A percentile compares a stretch with the other conserved stretches of the same genome.
Evolutionary conservation across 2,888 invertebrate species (phyloP).

Genomic region (Apamea sordens): DNA sequence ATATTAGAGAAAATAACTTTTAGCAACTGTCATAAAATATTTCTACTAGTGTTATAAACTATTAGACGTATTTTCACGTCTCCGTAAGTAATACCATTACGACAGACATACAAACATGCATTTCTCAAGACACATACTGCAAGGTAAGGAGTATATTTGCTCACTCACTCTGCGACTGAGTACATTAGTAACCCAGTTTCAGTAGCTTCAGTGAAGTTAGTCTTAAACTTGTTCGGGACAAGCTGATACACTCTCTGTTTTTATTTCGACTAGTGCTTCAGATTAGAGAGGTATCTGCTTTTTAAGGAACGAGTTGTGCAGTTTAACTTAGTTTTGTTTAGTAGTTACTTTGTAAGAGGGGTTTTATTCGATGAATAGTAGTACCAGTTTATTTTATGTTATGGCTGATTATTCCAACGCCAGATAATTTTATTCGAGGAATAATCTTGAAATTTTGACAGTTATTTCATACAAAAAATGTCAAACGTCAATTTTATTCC

Average conservation of each 20-base stretch:
- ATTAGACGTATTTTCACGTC: not conserved
- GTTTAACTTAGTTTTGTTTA: conserved; percentile 14
- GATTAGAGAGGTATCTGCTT: conserved; percentile 33
- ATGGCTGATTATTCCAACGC: no score
- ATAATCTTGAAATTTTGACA: no score
- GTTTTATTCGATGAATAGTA: not conserved
- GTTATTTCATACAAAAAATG: no score
- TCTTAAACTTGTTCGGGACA: conserved; percentile 47
- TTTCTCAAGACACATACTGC: conserved; percentile 18
- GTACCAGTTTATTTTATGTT: not conserved
- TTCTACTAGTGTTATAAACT: not conserved
- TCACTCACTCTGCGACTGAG: conserved; percentile 39
- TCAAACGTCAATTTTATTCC: no score
- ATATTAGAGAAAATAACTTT: not conserved
- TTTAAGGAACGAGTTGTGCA: conserved; percentile 10
- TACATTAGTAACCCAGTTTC: conserved; percentile 59
- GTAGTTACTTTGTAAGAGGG: conserved; percentile 6
- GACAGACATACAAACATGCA: conserved; percentile 16
- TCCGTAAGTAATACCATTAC: conserved; percentile 45
- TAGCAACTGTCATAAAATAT: not conserved
- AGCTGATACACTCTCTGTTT: conserved; percentile 47
- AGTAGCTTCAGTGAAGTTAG: conserved; percentile 47
- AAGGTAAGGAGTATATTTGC: conserved; percentile 44
- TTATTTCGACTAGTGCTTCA: conserved; percentile 37
- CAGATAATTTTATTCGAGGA: no score